Evolutionary conservation across 2,888 invertebrate species (phyloP), one percentile per base, ranked within the genome.

Genomic region (Prosopocoilus inquinatus): DNA sequence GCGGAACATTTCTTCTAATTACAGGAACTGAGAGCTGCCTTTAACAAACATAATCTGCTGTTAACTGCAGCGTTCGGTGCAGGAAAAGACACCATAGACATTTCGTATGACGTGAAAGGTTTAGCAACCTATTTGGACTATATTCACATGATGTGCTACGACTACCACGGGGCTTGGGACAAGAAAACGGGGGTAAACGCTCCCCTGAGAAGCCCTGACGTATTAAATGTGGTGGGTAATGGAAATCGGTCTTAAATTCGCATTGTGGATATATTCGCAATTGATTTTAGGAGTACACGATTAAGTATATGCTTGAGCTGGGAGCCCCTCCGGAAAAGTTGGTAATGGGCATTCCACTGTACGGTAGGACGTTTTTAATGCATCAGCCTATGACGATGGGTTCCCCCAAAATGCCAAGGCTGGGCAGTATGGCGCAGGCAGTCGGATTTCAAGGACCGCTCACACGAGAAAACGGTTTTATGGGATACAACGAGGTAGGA

Each of bases 101-200:
- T 81, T 1, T 90, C 89, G 0, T 94, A 94, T 68, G 88, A 93
- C 71, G 81, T 94, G 9, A 79, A 83, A 4, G 83, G 85, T 60
- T 78, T 94, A 9, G 84, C 86, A 11, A 75, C 83, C 0, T 84
- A 87, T 69, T 72, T 89, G 38, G 88, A 90, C 72, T 85, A 82
- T 53, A 82, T 93, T 35, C 91, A 93, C 65, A 83, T 93, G 72
- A 94, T 93, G 93, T 89, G 90, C 58, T 94, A 94, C 73, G 94
- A 94, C 74, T 94, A 92, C 73, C 91, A 92, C 64, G 93, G 93
- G 0, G 83, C 88, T 4, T 93, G 92, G 92, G 90, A 93, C 65
- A 80, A 80, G 0, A 80, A 79, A 54, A 84, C 90, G 0, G 89
- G 90, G 0, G 86, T 90, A 8, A 93, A 94, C 70, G 88, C 93